A percentile compares a stretch with the other conserved stretches of the same genome.
Conservation (phyloP, 2,888 invertebrate genomes). For the Pseudeuparius sepicola region DNA sequence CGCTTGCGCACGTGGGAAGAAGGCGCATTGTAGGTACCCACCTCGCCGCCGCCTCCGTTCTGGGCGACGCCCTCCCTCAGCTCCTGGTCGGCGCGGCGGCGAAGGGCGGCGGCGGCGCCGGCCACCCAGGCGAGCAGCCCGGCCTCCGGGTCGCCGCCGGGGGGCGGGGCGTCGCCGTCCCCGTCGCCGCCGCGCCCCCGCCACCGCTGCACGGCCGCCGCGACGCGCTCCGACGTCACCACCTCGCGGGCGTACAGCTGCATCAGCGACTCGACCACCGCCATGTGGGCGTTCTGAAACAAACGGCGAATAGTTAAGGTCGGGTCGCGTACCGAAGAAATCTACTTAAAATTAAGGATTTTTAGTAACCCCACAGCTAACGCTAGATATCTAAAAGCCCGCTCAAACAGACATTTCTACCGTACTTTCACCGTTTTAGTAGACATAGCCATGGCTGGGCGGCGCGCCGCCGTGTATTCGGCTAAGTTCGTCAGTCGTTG, state of each 20-base stretch:
- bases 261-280: conserved; percentile 93
- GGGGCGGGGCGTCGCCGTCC: conserved; percentile 35
- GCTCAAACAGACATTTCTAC: too few species aligned
- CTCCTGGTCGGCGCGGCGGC: conserved; percentile 44
- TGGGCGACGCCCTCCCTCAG: conserved; percentile 32
- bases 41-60: conserved; percentile 31
- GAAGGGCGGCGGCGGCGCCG: conserved; percentile 73
- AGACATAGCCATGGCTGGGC: too few species aligned
- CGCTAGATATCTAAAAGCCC: too few species aligned
- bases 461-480: too few species aligned
- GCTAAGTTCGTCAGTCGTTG: too few species aligned
- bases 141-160: conserved; percentile 50
- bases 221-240: conserved; percentile 76
- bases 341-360: too few species aligned
- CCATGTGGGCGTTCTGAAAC: conserved; percentile 87
- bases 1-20: too few species aligned
- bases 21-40: too few species aligned
- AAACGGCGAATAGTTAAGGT: too few species aligned
- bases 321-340: too few species aligned
- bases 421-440: too few species aligned
- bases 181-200: conserved; percentile 48
- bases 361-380: conserved; percentile 5
- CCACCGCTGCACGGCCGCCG: conserved; percentile 76
- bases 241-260: conserved; percentile 87
- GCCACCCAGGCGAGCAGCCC: conserved; percentile 83